Conservation (phyloP, 1,140 invertebrate genomes). For the Drosophila sulfurigaster region DNA sequence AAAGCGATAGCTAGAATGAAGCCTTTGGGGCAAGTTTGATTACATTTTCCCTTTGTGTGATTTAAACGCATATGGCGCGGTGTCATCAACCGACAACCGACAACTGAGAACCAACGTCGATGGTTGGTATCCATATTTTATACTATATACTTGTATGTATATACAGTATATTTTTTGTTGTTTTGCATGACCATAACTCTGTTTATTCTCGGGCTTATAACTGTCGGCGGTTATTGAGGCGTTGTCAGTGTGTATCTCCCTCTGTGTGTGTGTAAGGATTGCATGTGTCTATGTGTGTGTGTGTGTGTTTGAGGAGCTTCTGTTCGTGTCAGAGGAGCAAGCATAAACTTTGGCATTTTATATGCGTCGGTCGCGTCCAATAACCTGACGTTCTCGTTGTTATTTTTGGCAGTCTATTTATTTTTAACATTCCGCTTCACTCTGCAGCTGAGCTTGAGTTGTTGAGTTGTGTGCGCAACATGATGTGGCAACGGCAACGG, state of each 20-base stretch:
- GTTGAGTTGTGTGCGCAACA: not conserved
- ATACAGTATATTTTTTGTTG: conserved; percentile 1
- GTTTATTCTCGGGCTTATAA: conserved; percentile 14
- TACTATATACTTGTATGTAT: too few species aligned
- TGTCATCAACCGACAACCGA: conserved; percentile 9
- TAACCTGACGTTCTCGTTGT: conserved; percentile 22
- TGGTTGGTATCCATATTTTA: too few species aligned
- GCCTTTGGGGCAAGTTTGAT: not conserved
- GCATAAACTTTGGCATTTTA: conserved; percentile 66
- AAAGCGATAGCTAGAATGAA: not conserved
- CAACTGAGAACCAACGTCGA: not conserved
- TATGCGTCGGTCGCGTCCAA: conserved; percentile 41
- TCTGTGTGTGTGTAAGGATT: not conserved
- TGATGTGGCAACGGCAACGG: not conserved
- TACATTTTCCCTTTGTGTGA: conserved; percentile 5
- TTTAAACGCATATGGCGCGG: conserved; percentile 4
- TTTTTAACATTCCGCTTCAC: conserved; percentile 42
- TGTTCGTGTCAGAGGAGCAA: conserved; percentile 28
- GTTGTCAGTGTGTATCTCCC: not conserved
- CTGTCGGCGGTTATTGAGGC: not conserved
- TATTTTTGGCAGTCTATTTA: conserved; percentile 63
- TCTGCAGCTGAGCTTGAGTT: conserved; percentile 15
- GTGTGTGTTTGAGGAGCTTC: not conserved
- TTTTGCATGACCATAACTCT: conserved; percentile 21
- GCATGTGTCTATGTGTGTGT: not conserved